phyloP scores from a whole-genome alignment of 2,113 vertebrate genomes.

The Gila orcuttii region DNA sequence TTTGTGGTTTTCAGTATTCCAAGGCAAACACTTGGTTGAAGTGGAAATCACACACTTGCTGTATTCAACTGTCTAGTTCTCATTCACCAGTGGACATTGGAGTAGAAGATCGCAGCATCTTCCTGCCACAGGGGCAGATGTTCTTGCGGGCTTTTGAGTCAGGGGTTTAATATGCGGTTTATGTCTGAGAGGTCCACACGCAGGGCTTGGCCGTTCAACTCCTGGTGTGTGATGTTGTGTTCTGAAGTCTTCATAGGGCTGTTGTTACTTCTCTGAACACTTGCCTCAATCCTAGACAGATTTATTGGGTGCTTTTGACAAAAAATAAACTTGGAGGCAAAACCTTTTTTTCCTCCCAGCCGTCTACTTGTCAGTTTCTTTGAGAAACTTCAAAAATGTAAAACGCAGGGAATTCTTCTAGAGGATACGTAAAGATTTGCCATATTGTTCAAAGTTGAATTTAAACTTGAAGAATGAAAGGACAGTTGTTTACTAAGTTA shows the following conservation, averaged over 20 bases:
- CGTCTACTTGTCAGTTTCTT: background rate
- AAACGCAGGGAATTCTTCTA: slow-evolving; percentile 34
- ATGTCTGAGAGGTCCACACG: slow-evolving; percentile 20
- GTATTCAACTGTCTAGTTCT: slow-evolving; percentile 29
- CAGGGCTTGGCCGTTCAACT: slow-evolving; percentile 12
- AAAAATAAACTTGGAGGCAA: slow-evolving; percentile 58
- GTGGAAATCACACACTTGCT: slow-evolving; percentile 43
- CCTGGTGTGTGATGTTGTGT: slow-evolving; percentile 38
- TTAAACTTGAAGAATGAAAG: background rate
- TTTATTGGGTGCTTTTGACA: slow-evolving; percentile 64
- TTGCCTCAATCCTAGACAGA: slow-evolving; percentile 55
- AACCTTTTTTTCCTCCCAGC: slow-evolving; percentile 11
- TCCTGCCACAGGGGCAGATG: slow-evolving; percentile 27
- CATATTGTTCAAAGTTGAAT: background rate
- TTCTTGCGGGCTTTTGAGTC: slow-evolving; percentile 31
- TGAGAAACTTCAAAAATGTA: background rate
- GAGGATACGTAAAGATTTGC: background rate
- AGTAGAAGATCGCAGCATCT: slow-evolving; percentile 40
- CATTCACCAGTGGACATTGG: slow-evolving; percentile 20
- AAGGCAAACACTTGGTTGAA: slow-evolving; percentile 25
- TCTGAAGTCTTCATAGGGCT: slow-evolving; percentile 44
- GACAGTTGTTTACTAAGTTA: background rate
- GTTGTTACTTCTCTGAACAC: slow-evolving; percentile 38
- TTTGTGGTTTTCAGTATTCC: slow-evolving; percentile 36
- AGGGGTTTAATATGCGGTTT: slow-evolving; percentile 33